Conservation (phyloP, 2,888 invertebrate species). For the Marasmarcha lunaedactyla region DNA sequence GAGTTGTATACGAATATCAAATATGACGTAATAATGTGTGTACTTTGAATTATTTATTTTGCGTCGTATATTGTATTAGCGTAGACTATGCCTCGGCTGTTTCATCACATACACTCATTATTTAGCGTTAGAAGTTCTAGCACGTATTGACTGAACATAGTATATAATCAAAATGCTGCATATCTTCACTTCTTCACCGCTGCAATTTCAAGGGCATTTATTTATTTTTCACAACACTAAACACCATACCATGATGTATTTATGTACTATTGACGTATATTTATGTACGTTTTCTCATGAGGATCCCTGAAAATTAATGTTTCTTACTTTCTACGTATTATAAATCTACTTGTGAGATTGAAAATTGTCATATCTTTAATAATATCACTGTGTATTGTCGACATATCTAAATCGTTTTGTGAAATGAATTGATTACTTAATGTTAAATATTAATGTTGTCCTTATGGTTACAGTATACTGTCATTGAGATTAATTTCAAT, state of each 20-base stretch:
- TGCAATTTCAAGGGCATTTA: constrained; percentile 59
- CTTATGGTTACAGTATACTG: constrained; percentile 62
- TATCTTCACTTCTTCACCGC: constrained; percentile 29
- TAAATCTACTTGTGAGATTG: background rate
- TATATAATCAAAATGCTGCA: constrained; percentile 33
- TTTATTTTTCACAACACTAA: constrained; percentile 22
- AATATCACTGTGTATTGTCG: constrained; percentile 58
- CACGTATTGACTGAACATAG: constrained; percentile 61
- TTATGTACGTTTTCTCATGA: too few relatives aligned
- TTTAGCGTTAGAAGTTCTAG: constrained; percentile 32
- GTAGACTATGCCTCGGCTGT: constrained; percentile 13
- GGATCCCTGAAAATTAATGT: constrained; percentile 9
- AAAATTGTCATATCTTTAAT: constrained; percentile 37
- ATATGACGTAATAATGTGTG: background rate
- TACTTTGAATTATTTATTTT: constrained; percentile 11
- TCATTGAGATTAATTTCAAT: constrained; percentile 55
- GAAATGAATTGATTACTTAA: constrained; percentile 60
- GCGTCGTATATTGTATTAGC: constrained; percentile 3
- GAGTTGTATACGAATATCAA: constrained; percentile 3
- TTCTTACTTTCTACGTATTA: background rate
- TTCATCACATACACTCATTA: constrained; percentile 36
- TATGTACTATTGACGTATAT: constrained; percentile 8
- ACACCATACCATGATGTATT: constrained; percentile 9
- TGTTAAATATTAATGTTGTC: constrained; percentile 66
- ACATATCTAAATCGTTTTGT: constrained; percentile 65